phyloP scores from a whole-genome alignment of 2,113 vertebrate species.

The Nymphicus hollandicus region DNA sequence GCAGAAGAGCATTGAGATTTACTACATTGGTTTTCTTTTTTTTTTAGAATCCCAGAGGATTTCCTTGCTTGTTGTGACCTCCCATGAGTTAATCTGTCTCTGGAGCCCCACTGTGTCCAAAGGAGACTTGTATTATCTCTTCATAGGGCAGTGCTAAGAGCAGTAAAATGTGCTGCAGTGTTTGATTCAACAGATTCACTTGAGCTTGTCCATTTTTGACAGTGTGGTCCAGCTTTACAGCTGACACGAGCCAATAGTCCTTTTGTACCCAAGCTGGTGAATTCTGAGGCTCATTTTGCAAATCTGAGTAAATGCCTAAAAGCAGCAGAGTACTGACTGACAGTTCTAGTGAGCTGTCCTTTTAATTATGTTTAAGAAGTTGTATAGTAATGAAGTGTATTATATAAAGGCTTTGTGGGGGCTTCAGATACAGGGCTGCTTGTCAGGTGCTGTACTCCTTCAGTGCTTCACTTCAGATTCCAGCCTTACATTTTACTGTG shows the following conservation, averaged over 20 bases:
- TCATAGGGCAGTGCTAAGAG: neutral
- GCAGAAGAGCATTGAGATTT: neutral
- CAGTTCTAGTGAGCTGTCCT: neutral
- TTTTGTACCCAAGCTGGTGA: neutral
- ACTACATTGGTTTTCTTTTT: neutral
- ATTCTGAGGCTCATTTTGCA: neutral
- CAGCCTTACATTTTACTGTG: neutral
- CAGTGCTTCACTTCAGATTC: neutral
- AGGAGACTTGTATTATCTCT: neutral
- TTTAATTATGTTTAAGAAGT: neutral
- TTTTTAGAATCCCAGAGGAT: neutral
- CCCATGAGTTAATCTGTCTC: neutral
- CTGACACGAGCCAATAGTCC: fast-evolving
- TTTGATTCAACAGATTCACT: neutral
- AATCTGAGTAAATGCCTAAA: neutral
- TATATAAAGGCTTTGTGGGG: neutral
- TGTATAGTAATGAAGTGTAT: neutral
- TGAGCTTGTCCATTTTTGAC: neutral
- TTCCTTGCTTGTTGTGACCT: neutral
- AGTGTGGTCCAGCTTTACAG: neutral
- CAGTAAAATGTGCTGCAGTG: neutral
- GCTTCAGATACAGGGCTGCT: neutral
- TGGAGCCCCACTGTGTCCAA: neutral
- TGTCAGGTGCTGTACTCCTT: neutral
- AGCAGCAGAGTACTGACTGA: neutral